Conservation (phyloP, 2,888 invertebrate species). For the Cerastis rubricosa region DNA sequence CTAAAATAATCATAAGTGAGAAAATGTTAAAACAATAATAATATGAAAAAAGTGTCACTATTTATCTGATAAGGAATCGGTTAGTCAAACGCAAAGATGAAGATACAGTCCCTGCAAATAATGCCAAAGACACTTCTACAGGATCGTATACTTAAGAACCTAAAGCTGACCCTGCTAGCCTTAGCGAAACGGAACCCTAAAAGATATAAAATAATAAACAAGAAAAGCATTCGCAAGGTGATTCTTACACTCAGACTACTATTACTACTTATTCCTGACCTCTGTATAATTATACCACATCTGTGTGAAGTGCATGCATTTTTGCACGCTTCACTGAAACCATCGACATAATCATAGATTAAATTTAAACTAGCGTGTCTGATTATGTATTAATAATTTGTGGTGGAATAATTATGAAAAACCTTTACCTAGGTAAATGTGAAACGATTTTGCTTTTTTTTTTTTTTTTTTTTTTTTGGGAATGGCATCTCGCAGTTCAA, state of each 20-base stretch:
- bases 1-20: background rate
- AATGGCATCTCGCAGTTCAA: too few relatives aligned
- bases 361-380: constrained; percentile 34
- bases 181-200: constrained; percentile 24
- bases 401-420: constrained; percentile 33
- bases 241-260: constrained; percentile 49
- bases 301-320: constrained; percentile 50
- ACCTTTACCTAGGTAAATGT: constrained; percentile 44
- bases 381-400: constrained; percentile 53
- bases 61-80: background rate
- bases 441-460: constrained; percentile 12
- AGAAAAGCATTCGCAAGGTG: constrained; percentile 59
- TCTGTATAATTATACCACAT: constrained; percentile 59
- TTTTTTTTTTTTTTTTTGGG: too few relatives aligned
- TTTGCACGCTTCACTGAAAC: constrained; percentile 64
- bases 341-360: constrained; percentile 33
- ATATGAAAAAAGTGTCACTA: background rate
- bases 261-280: constrained; percentile 61
- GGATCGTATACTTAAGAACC: background rate
- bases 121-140: background rate
- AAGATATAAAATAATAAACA: constrained; percentile 34
- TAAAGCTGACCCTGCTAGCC: background rate
- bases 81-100: background rate
- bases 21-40: background rate
- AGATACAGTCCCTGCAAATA: background rate